These are phyloP conservation scores for Xenus cinereus DNA, from an alignment of 2,113 vertebrate genomes.

Conservation along the genomic window DNA sequence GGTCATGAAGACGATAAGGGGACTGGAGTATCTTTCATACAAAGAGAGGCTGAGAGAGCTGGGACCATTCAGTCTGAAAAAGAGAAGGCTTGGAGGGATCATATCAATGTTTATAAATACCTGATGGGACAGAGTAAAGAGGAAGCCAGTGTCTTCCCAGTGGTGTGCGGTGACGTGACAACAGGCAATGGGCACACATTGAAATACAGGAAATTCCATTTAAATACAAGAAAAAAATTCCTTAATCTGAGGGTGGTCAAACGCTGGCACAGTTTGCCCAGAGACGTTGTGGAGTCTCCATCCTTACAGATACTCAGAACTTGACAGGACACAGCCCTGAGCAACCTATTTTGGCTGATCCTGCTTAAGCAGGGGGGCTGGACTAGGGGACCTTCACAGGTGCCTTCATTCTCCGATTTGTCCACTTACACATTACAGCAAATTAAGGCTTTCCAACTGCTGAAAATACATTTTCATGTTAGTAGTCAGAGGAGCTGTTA, in stretches of 20 bases:
- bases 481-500: neutral
- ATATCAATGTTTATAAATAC: neutral
- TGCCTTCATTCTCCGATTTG: neutral
- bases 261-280: neutral
- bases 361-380: neutral
- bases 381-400: fast-evolving
- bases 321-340: neutral
- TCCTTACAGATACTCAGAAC: neutral
- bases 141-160: neutral
- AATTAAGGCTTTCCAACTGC: neutral
- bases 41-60: neutral
- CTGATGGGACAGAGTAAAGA: neutral
- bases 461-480: neutral
- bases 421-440: neutral
- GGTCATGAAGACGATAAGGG: neutral
- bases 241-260: neutral
- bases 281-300: neutral
- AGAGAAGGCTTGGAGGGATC: neutral
- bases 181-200: neutral
- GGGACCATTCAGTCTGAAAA: neutral
- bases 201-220: neutral
- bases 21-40: neutral
- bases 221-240: neutral
- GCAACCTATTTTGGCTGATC: neutral
- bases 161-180: neutral